A percentile compares a stretch with the other conserved stretches of the same genome.
phyloP scores from a whole-genome alignment of 2,888 invertebrate species.

The Cataglyphis rosenhaueri region DNA sequence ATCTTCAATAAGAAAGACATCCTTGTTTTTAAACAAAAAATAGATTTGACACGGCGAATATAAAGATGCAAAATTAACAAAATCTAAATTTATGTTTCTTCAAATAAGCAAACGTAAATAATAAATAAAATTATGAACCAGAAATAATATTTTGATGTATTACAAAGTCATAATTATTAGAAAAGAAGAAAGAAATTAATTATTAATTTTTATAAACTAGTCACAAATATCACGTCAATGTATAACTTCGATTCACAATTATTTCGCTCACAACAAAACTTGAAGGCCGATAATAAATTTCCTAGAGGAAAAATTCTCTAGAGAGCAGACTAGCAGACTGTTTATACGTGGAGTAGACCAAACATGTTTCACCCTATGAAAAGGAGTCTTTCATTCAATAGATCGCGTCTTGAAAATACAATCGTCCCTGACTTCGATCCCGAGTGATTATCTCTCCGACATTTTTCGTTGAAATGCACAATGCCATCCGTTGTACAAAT shows the following conservation, averaged over 20 bases:
- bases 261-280: neutral
- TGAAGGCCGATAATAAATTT: neutral
- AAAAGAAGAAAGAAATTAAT: neutral
- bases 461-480: constrained; percentile 36
- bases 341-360: constrained; percentile 19
- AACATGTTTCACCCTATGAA: constrained; percentile 5
- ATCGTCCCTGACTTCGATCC: constrained; percentile 25
- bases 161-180: neutral
- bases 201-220: constrained; percentile 3
- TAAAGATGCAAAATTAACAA: neutral
- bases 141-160: neutral
- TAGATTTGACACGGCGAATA: neutral
- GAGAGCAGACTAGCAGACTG: neutral
- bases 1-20: neutral
- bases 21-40: neutral
- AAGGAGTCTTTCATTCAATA: constrained; percentile 13
- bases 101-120: neutral
- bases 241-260: neutral
- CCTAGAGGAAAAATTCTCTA: neutral
- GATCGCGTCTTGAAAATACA: constrained; percentile 38
- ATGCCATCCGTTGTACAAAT: constrained; percentile 37
- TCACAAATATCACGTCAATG: neutral
- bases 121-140: neutral
- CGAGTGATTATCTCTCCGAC: constrained; percentile 43
- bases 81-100: neutral